A percentile compares a stretch with the other conserved stretches of the same genome.
Evolutionary conservation across 1,140 invertebrate genomes (phyloP).

Genomic region (Diprion similis): DNA sequence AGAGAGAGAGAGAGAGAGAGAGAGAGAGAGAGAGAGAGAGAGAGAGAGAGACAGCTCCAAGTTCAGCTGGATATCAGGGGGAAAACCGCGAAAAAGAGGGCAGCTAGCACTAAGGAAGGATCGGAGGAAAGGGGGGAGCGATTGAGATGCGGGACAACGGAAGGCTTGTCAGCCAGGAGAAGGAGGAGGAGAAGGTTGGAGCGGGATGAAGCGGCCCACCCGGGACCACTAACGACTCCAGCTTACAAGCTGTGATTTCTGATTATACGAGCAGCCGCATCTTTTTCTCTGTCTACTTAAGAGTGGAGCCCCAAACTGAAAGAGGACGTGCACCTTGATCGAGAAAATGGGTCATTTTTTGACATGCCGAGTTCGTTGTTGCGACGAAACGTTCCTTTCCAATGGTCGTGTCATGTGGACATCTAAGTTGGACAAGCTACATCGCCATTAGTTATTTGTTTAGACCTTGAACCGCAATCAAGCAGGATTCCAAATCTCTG

Average conservation of each 20-base stretch:
- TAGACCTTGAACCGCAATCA: too few species aligned
- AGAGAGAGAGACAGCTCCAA: conserved; percentile 7
- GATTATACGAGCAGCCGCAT: conserved; percentile 26
- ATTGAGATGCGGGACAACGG: conserved; percentile 39
- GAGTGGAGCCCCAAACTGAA: not conserved
- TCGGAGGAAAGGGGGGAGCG: conserved; percentile 3
- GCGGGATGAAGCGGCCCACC: conserved; percentile 28
- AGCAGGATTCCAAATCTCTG: too few species aligned
- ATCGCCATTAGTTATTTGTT: too few species aligned
- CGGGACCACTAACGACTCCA: conserved; percentile 37
- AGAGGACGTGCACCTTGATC: conserved; percentile 13
- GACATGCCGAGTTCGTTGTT: not conserved
- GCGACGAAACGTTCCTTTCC: too few species aligned
- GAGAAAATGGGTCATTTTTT: conserved; percentile 16
- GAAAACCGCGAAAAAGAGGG: not conserved
- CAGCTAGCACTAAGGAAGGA: not conserved
- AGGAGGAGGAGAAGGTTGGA: conserved; percentile 17
- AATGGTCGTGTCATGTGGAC: too few species aligned
- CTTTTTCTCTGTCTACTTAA: conserved; percentile 16
- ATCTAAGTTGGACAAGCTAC: too few species aligned
- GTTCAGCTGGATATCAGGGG: conserved; percentile 13
- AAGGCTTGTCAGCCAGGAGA: conserved; percentile 35
- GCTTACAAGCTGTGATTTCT: conserved; percentile 40
- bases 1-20: not conserved
- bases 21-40: conserved; percentile 19